Conservation (phyloP, 2,888 invertebrate genomes). For the Platycheirus rosarum region DNA sequence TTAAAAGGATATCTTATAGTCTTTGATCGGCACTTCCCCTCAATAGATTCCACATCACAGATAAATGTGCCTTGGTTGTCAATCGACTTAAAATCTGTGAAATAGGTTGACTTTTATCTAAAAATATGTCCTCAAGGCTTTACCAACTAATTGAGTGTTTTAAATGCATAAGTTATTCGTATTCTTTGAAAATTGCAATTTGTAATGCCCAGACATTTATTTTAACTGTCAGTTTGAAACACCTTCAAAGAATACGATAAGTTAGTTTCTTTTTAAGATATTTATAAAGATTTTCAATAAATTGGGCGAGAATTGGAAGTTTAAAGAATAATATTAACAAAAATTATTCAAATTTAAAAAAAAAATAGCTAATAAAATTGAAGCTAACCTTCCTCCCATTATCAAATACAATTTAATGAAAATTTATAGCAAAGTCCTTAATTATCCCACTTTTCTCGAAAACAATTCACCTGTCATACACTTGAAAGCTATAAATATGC, state of each 20-base stretch:
- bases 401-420: slow-evolving; percentile 40
- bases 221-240: not conserved
- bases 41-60: slow-evolving; percentile 17
- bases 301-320: no score
- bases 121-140: not conserved
- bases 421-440: slow-evolving; percentile 62
- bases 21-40: slow-evolving; percentile 13
- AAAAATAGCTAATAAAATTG: no score
- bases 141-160: slow-evolving; percentile 15
- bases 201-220: not conserved
- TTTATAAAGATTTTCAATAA: not conserved
- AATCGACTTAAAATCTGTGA: slow-evolving; percentile 29
- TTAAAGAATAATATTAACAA: no score
- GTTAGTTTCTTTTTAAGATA: not conserved
- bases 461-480: slow-evolving; percentile 41
- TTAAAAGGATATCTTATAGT: slow-evolving; percentile 10
- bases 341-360: no score
- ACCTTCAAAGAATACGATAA: not conserved
- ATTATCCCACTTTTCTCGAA: slow-evolving; percentile 46
- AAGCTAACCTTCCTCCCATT: not conserved
- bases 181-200: not conserved
- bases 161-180: slow-evolving; percentile 14
- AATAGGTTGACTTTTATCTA: slow-evolving; percentile 34
- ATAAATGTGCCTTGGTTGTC: slow-evolving; percentile 26
- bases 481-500: slow-evolving; percentile 37